A percentile compares a stretch with the other conserved stretches of the same genome.
These are phyloP conservation scores for Auanema freiburgensis DNA, from an alignment of 2,888 invertebrate species.

Conservation along the genomic window DNA sequence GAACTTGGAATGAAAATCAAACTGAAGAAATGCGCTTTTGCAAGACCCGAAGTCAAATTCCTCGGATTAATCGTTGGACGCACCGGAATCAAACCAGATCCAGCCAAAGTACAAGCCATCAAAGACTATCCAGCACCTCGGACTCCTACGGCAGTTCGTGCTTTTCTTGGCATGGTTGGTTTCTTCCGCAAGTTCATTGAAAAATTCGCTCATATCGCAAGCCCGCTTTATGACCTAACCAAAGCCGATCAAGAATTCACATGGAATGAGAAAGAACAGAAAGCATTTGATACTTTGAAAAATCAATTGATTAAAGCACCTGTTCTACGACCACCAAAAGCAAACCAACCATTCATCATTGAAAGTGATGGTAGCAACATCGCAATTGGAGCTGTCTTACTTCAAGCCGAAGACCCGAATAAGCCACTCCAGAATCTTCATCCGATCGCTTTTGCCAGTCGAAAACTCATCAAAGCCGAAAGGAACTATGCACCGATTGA, in stretches of 20 bases:
- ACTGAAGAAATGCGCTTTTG: constrained; percentile 33
- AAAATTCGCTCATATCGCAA: constrained; percentile 29
- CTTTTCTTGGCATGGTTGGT: constrained; percentile 30
- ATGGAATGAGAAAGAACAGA: constrained; percentile 19
- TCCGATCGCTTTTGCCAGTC: constrained; percentile 26
- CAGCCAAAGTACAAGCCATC: constrained; percentile 25
- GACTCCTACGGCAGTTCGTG: constrained; percentile 20
- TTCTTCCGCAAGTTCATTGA: constrained; percentile 40
- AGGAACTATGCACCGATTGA: constrained; percentile 24
- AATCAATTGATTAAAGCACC: constrained; percentile 19
- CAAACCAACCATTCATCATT: constrained; percentile 18
- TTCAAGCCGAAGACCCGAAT: constrained; percentile 15
- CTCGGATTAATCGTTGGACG: constrained; percentile 34
- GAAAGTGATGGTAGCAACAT: constrained; percentile 28
- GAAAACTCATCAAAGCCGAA: constrained; percentile 24
- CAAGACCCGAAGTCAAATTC: constrained; percentile 27
- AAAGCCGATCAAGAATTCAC: constrained; percentile 18
- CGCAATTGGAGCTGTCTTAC: constrained; percentile 26
- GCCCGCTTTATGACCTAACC: constrained; percentile 30
- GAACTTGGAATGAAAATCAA: constrained; percentile 23
- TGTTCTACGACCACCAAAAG: constrained; percentile 17
- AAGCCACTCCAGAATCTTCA: neutral
- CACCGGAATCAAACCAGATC: constrained; percentile 36
- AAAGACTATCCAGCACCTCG: constrained; percentile 21
- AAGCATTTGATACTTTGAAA: constrained; percentile 28